These are phyloP conservation scores for Cheilosia vernalis DNA, from an alignment of 2,888 invertebrate species.

Conservation along the genomic window DNA sequence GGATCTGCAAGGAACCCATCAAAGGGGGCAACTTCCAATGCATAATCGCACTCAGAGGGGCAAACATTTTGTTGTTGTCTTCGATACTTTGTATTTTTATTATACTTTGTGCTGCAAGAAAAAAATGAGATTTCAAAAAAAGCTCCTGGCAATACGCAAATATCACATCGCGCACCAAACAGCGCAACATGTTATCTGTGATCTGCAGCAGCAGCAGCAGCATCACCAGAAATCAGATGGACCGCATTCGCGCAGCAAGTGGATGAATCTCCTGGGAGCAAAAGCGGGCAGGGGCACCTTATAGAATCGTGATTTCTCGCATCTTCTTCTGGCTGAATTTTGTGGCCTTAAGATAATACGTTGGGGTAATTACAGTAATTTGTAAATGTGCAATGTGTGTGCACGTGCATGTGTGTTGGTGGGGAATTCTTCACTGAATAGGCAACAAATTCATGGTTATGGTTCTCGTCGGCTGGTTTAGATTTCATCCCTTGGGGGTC, in stretches of 20 bases:
- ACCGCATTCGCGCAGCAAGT: conserved; percentile 33
- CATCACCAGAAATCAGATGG: conserved; percentile 22
- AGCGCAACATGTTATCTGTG: conserved; percentile 73
- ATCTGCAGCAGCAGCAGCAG: conserved; percentile 54
- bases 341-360: conserved; percentile 79
- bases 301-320: conserved; percentile 69
- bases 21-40: conserved; percentile 53
- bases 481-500: conserved; percentile 75
- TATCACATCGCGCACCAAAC: conserved; percentile 65
- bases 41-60: conserved; percentile 17
- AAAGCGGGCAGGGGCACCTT: conserved; percentile 4
- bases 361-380: conserved; percentile 80
- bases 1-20: conserved; percentile 61
- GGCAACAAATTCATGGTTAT: conserved; percentile 67
- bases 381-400: conserved; percentile 77
- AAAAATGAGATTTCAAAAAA: conserved; percentile 58
- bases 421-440: conserved; percentile 31
- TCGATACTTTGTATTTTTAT: background rate
- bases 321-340: conserved; percentile 72
- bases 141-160: conserved; percentile 75
- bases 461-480: conserved; percentile 54
- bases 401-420: conserved; percentile 27
- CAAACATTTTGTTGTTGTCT: conserved; percentile 1
- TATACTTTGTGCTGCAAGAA: conserved; percentile 2
- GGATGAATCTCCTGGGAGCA: conserved; percentile 22